Conservation (phyloP, 2,797 vertebrate genomes). For the Poecilia picta region DNA sequence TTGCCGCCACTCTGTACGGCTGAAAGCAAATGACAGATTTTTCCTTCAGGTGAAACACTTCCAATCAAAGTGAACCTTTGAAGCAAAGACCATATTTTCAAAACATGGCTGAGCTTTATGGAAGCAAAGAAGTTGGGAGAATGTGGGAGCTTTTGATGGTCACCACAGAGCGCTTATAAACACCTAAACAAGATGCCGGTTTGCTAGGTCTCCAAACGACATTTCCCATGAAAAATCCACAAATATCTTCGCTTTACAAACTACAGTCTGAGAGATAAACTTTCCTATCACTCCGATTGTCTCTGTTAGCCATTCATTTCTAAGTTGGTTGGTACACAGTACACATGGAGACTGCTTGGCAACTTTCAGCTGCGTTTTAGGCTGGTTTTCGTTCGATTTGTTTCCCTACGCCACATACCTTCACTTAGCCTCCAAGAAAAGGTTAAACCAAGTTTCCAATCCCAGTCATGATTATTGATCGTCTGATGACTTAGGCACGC, state of each 20-base stretch:
- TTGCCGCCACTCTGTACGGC: not conserved
- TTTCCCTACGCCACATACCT: not conserved
- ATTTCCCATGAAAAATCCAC: not conserved
- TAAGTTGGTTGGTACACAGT: not conserved
- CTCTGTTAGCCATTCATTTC: not conserved
- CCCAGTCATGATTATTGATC: not conserved
- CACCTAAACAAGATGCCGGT: not conserved
- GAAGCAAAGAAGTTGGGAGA: not conserved
- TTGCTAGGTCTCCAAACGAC: not conserved
- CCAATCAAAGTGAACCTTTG: not conserved
- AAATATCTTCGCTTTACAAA: not conserved
- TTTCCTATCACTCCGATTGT: not conserved
- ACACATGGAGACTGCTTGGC: not conserved
- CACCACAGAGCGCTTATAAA: not conserved
- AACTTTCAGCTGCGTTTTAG: not conserved
- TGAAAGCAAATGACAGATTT: not conserved
- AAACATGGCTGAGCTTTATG: not conserved
- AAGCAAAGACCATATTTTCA: not conserved
- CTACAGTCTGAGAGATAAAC: not conserved
- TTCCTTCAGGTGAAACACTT: not conserved
- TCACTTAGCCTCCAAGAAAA: not conserved
- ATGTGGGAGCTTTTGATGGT: not conserved
- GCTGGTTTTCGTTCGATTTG: not conserved
- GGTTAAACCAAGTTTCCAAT: constrained; percentile 1
- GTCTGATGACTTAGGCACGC: not conserved